Base-by-base conservation (phyloP, 2,113 vertebrate species). In the Brachypodius melanocephalos region DNA sequence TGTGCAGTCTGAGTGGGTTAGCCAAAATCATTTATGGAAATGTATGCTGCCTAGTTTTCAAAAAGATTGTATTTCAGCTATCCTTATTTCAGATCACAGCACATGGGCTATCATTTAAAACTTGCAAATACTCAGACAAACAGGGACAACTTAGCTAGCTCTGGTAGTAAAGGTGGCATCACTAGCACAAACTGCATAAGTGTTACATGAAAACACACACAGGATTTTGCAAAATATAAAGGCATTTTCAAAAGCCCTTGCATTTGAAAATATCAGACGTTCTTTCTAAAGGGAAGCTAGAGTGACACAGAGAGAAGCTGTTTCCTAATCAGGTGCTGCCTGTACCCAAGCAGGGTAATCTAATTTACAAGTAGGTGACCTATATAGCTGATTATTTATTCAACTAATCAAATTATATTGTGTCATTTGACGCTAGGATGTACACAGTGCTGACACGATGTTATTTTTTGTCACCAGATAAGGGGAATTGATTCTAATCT, bases 301-400 rank as follows among this genome's bases (percentile, higher is more conserved):
- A 80, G 58, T 93, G 88, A 89, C 68, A 91, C 9, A 18, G 49
- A 38, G 72, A 81, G 76, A 89, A 84, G 58, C 89, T 88, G 66
- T 38, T 90, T 85, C 82, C 62, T 82, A 90, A 96, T 95, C 83
- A 93, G 65, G 62, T 74, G 88, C 90, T 72, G 91, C 73, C 77
- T 73, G 74, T 81, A 76, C 90, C 69, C 76, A 92, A 89, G 91
- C 89, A 94, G 57, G 46, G 51, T 94, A 92, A 93, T 88, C 76
- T 80, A 86, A 84, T 97, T 91, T 96, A 84, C 92, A 93, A 93
- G 84, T 88, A 92, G 96, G 95, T 93, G 87, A 96, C 95, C 97
- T 97, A 90, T 89, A 87, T 66, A 95, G 46, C 89, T 87, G 93
- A 91, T 95, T 95, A 95, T 95, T 97, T 94, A 97, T 96, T 97